A percentile compares a stretch with the other conserved stretches of the same genome.
Conservation (phyloP, 1,140 invertebrate genomes). For the Diachasma alloeum region DNA sequence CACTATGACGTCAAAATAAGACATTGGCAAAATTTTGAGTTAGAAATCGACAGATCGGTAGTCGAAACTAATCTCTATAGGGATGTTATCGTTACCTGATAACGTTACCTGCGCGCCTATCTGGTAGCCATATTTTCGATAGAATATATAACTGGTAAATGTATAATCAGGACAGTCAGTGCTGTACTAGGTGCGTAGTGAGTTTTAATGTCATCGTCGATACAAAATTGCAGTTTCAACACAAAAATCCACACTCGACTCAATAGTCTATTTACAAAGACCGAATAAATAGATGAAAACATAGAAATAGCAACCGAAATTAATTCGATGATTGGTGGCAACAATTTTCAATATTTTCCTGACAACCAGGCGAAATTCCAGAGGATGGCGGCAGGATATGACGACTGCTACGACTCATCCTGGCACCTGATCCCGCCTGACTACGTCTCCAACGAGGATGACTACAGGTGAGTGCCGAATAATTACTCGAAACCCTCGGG, state of each 20-base stretch:
- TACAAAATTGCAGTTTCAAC: neutral
- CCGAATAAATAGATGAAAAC: neutral
- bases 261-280: neutral
- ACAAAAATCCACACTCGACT: neutral
- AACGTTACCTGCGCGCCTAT: slow-evolving; percentile 63
- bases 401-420: slow-evolving; percentile 72
- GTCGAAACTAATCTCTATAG: slow-evolving; percentile 56
- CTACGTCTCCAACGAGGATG: slow-evolving; percentile 72
- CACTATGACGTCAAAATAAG: neutral
- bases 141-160: slow-evolving; percentile 49
- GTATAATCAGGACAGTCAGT: slow-evolving; percentile 18
- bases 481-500: neutral
- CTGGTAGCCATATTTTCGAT: slow-evolving; percentile 63
- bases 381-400: slow-evolving; percentile 55
- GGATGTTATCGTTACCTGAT: slow-evolving; percentile 53
- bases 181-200: neutral
- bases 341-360: slow-evolving; percentile 16
- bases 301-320: neutral
- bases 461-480: slow-evolving; percentile 61
- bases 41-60: slow-evolving; percentile 40
- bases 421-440: slow-evolving; percentile 76
- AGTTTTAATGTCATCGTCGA: neutral
- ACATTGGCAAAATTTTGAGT: neutral
- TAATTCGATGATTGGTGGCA: slow-evolving; percentile 12
- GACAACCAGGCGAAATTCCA: slow-evolving; percentile 2